Conservation (phyloP, 1,140 invertebrate genomes). For the Rhagoletis pomonella region DNA sequence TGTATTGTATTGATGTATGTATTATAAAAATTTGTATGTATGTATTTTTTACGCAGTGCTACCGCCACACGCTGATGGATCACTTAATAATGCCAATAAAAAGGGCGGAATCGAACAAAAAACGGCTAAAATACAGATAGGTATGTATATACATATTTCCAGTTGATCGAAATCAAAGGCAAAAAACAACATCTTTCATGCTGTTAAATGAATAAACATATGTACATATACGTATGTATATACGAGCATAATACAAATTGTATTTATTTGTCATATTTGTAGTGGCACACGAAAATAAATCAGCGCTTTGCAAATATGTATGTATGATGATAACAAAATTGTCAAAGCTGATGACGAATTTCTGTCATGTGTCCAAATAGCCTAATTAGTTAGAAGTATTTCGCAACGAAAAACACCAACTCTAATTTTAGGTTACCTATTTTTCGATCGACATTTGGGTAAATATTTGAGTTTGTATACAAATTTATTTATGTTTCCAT, state of each 20-base stretch:
- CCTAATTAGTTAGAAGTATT: conserved; percentile 8
- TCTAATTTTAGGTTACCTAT: too few relatives aligned
- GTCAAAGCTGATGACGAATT: conserved; percentile 25
- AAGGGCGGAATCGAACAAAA: background rate
- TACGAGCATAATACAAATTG: background rate
- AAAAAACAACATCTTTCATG: background rate
- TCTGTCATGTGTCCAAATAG: conserved; percentile 10
- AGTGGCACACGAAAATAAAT: background rate
- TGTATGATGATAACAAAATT: background rate
- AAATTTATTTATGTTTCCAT: too few relatives aligned
- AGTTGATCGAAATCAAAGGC: background rate
- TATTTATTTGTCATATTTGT: background rate
- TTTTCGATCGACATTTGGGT: too few relatives aligned
- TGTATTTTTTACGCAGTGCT: background rate
- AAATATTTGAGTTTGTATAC: too few relatives aligned
- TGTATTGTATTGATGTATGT: background rate
- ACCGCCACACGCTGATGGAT: conserved; percentile 5
- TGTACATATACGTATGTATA: background rate
- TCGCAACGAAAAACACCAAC: background rate
- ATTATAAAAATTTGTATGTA: background rate
- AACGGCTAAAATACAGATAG: background rate
- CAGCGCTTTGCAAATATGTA: background rate
- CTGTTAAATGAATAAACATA: background rate
- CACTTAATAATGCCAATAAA: background rate
- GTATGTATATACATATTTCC: background rate